Evolutionary conservation across 2,888 invertebrate genomes (phyloP).

Genomic region (Scaptomyza caliginosa): DNA sequence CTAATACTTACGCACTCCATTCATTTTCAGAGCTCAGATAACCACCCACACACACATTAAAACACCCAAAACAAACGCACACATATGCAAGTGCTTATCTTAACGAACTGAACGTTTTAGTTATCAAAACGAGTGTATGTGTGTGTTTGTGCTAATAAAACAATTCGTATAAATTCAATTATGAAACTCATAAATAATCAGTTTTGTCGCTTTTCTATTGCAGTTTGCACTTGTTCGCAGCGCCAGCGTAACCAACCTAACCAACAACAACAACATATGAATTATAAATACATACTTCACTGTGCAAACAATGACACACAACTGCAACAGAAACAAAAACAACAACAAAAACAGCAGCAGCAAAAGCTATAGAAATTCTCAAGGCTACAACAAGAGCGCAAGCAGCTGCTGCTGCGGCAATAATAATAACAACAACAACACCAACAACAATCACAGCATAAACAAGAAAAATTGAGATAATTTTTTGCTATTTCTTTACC

Average conservation of each 20-base stretch:
- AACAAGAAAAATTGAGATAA: constrained; percentile 44
- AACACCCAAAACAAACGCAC: background rate
- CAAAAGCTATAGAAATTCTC: constrained; percentile 34
- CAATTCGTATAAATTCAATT: constrained; percentile 55
- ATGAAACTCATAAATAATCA: constrained; percentile 59
- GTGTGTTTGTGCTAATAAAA: constrained; percentile 37
- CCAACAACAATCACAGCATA: constrained; percentile 8
- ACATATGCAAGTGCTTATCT: constrained; percentile 46
- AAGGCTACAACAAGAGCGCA: constrained; percentile 41
- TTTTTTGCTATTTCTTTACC: constrained; percentile 26
- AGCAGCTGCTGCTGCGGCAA: constrained; percentile 36
- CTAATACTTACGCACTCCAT: constrained; percentile 44
- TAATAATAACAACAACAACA: constrained; percentile 20
- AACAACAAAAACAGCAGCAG: constrained; percentile 16
- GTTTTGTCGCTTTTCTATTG: constrained; percentile 58
- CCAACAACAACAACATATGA: constrained; percentile 41
- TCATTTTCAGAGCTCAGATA: constrained; percentile 41
- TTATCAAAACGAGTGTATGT: constrained; percentile 49
- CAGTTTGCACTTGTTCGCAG: constrained; percentile 51
- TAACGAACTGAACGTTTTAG: constrained; percentile 43
- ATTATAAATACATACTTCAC: constrained; percentile 56
- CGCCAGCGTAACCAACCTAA: constrained; percentile 21
- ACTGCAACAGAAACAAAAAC: constrained; percentile 33
- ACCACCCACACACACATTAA: constrained; percentile 34
- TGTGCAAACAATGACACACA: constrained; percentile 69